Conservation (phyloP, 2,113 vertebrate species). For the human region GRCh38 chr1:103170001-103170500, state of each 20-base stretch:
- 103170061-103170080: neutral
- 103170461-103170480: no score
- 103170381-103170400: no score
- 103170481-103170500: no score
- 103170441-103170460: no score
- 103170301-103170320: neutral
- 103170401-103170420: no score
- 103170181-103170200: slow-evolving; percentile 34
- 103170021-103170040: neutral
- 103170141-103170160: neutral
- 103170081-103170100: neutral
- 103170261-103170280: neutral
- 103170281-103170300: neutral
- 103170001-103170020: neutral
- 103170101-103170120: neutral
- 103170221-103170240: neutral
- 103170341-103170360: no score
- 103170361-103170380: no score
- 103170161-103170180: neutral
- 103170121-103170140: slow-evolving; percentile 46
- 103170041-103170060: neutral
- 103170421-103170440: no score
- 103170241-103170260: slow-evolving; percentile 23
- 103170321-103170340: no score
- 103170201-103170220: slow-evolving; percentile 26